Evolutionary conservation across 2,888 invertebrate genomes (phyloP), one percentile per base, ranked within the genome.

Genomic region (Mythimna albipuncta): DNA sequence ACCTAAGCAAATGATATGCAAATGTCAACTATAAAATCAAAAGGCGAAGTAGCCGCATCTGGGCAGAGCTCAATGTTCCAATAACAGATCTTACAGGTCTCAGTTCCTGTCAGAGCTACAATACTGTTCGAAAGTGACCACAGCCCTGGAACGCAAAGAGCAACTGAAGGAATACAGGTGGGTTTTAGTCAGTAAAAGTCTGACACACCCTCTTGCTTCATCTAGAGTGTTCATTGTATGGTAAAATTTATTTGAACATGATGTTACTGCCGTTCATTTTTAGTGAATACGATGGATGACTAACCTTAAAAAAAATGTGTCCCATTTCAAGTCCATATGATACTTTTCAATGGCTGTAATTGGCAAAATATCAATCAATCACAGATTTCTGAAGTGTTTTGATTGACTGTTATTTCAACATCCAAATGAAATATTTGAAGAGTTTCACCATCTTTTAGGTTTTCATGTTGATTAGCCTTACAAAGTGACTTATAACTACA

Each of bases 401-500:
- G 10, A 58, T 2, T 58, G 1, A 19, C 38, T 13, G 5, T n/a
- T 38, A n/a, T n/a, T 21, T 13, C 21, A n/a, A 64, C 9, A 32
- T 50, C 16, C 21, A 64, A 52, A 21, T 16, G 7, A 35, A 50
- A n/a, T 21, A n/a, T 5, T 35, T 19, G 5, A 35, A 9, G 0
- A 19, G 50, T n/a, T 11, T 35, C n/a, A n/a, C 4, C 4, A 58
- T 2, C 2, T 58, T 11, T 38, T 35, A n/a, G 10, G 0, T n/a
- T 1, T 54, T 47, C 21, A 5, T 72, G 11, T 71, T 50, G 58
- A 41, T 54, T 32, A 52, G 7, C n/a, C 21, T 55, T 72, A 50
- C 54, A 41, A 6, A 19, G 7, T 21, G 13, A 50, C 72, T 75
- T 78, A 75, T 6, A 69, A 69, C 61, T 61, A 47, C 38, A 50